Evolutionary conservation across 2,888 invertebrate species (phyloP).

Genomic region (Dasysyrphus tricinctus): DNA sequence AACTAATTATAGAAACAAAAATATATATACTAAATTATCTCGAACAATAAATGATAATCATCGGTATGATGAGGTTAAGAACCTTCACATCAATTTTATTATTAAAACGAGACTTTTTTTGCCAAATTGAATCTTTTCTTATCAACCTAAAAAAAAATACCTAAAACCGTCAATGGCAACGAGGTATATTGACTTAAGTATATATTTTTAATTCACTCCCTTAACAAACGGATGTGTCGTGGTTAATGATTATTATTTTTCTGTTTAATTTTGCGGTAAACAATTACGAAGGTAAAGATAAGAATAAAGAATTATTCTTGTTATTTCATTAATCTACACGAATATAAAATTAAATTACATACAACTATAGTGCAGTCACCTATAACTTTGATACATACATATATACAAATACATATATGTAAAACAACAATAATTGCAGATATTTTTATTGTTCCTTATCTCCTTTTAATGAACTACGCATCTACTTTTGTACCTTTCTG

Average conservation of each 20-base stretch:
- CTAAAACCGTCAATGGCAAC: constrained; percentile 12
- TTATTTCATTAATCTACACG: constrained; percentile 32
- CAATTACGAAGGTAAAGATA: constrained; percentile 54
- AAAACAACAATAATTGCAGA: neutral
- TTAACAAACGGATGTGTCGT: constrained; percentile 26
- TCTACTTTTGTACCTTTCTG: constrained; percentile 2
- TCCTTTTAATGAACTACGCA: constrained; percentile 1
- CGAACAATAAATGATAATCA: neutral
- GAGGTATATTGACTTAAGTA: constrained; percentile 34
- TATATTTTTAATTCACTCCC: neutral
- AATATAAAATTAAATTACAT: no score
- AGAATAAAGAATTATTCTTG: constrained; percentile 25
- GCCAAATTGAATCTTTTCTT: neutral
- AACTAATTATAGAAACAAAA: neutral
- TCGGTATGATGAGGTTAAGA: constrained; percentile 22
- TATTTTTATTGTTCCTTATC: constrained; percentile 10
- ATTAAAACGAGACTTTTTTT: neutral
- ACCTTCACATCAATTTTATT: constrained; percentile 8
- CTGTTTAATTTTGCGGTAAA: constrained; percentile 25
- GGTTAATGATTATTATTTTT: neutral
- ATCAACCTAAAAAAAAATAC: neutral
- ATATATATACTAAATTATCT: neutral
- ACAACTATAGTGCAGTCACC: neutral
- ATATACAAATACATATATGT: neutral
- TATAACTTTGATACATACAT: neutral